These are phyloP conservation scores for Arctocebus calabarensis DNA, from an alignment of 2,797 vertebrate genomes.

Conservation along the genomic window DNA sequence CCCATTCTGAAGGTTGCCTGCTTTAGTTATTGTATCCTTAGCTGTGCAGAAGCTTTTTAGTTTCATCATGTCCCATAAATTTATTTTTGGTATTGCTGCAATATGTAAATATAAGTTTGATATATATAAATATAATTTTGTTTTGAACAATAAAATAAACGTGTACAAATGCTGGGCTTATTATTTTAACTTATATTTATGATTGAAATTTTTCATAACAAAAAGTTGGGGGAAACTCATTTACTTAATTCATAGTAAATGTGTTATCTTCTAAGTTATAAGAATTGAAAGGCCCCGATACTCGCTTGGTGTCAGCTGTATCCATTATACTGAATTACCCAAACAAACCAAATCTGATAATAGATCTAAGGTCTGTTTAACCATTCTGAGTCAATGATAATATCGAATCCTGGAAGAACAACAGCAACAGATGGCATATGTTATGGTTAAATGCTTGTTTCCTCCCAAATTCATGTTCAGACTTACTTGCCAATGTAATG, in stretches of 20 bases:
- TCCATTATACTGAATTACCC: conserved; percentile 11
- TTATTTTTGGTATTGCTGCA: too few species aligned
- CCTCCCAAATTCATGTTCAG: background rate
- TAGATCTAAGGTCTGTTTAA: background rate
- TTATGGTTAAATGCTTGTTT: background rate
- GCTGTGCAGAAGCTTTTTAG: too few species aligned
- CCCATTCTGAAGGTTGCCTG: too few species aligned
- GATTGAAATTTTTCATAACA: conserved; percentile 12
- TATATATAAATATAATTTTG: background rate
- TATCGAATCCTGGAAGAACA: background rate
- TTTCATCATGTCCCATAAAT: too few species aligned
- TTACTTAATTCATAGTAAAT: conserved; percentile 13
- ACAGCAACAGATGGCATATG: background rate
- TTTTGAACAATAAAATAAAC: conserved; percentile 1
- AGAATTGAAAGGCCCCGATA: background rate
- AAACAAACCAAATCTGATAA: background rate
- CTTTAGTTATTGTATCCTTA: too few species aligned
- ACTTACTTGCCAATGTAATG: too few species aligned
- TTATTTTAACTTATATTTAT: conserved; percentile 26
- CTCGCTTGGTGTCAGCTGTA: background rate
- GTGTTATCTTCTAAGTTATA: background rate
- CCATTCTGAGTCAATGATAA: background rate
- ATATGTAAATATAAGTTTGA: too few species aligned
- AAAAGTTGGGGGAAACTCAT: conserved; percentile 5
- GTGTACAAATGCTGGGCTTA: background rate